Evolutionary conservation across 2,888 invertebrate genomes (phyloP).

Genomic region (Melikaiella ostensackeni): DNA sequence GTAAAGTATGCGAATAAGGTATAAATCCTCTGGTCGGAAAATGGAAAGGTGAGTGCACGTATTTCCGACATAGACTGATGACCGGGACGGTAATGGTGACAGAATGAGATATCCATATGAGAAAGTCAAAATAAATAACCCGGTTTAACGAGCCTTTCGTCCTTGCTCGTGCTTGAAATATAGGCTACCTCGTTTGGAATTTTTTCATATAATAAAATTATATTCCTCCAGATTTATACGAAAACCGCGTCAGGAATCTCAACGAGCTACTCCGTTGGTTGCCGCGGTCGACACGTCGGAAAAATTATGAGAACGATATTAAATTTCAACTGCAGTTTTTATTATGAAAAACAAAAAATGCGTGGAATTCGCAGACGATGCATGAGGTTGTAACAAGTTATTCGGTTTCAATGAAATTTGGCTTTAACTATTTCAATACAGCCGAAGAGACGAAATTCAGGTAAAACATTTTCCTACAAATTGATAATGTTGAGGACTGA

Average conservation of each 20-base stretch:
- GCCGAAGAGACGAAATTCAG: too few species aligned
- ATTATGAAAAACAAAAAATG: slow-evolving; percentile 65
- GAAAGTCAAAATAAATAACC: slow-evolving; percentile 61
- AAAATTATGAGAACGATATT: slow-evolving; percentile 69
- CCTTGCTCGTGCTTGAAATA: slow-evolving; percentile 30
- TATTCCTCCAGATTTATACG: slow-evolving; percentile 66
- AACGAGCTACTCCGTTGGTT: slow-evolving; percentile 52
- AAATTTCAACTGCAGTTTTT: slow-evolving; percentile 71
- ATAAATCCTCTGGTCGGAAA: slow-evolving; percentile 15
- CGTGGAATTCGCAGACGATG: slow-evolving; percentile 40
- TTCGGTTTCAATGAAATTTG: slow-evolving; percentile 50
- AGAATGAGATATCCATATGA: slow-evolving; percentile 38
- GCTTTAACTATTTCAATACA: slow-evolving; percentile 6
- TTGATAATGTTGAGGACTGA: slow-evolving; percentile 29
- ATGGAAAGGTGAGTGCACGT: slow-evolving; percentile 27
- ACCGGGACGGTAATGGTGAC: slow-evolving; percentile 33
- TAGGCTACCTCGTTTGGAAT: slow-evolving; percentile 46
- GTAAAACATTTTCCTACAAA: neutral
- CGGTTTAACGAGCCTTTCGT: slow-evolving; percentile 57
- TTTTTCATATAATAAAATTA: slow-evolving; percentile 70
- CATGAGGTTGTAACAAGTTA: slow-evolving; percentile 51
- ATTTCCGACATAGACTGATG: slow-evolving; percentile 34
- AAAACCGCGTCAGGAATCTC: slow-evolving; percentile 64
- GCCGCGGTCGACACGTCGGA: slow-evolving; percentile 47
- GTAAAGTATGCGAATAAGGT: slow-evolving; percentile 29